Evolutionary conservation across 1,140 invertebrate species (phyloP), one percentile per base, ranked within the genome.

Genomic region (Acromyrmex charruanus): DNA sequence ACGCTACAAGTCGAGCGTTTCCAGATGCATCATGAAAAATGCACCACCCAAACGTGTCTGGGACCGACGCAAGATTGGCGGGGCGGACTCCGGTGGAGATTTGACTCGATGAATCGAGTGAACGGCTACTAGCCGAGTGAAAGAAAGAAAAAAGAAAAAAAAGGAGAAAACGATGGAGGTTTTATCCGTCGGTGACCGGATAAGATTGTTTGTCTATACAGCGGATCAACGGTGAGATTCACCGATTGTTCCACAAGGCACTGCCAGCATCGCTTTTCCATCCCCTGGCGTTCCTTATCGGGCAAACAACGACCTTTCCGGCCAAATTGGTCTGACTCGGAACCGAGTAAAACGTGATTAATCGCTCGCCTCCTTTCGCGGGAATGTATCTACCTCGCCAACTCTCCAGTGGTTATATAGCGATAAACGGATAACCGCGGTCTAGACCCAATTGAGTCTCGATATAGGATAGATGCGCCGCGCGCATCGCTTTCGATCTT

Each of bases 311-410:
- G 91, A 92, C 90, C 91, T 93, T 93, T 92, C 89, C 91, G 88
- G 81, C 66, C 87, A 93, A 93, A 93, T 94, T 94, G 93, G 91
- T 89, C 87, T 80, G 85, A 89, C 82, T 90, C 74, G 89, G 58
- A 87, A 61, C 63, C 87, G 86, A 88, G 88, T 87, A 89, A 92
- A 93, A 93, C 91, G 91, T 93, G 93, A 94, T 94, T 94, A 94
- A 94, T 94, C 91, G 93, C 63, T 81, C 72, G 81, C 87, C 91
- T 92, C 90, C 92, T 89, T 84, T 85, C 77, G 82, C 77, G 85
- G 77, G 85, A 65, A 92, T 91, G 85, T 89, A 92, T 89, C 87
- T 53, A 65, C 49, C 85, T 85, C n/a, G 59, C 77, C 75, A 61
- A 21, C 44, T 74, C 72, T 65, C 63, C 28, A 44, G 58, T 66